Evolutionary conservation across 1,140 invertebrate species (phyloP).

Genomic region (Venustaconcha ellipsiformis): DNA sequence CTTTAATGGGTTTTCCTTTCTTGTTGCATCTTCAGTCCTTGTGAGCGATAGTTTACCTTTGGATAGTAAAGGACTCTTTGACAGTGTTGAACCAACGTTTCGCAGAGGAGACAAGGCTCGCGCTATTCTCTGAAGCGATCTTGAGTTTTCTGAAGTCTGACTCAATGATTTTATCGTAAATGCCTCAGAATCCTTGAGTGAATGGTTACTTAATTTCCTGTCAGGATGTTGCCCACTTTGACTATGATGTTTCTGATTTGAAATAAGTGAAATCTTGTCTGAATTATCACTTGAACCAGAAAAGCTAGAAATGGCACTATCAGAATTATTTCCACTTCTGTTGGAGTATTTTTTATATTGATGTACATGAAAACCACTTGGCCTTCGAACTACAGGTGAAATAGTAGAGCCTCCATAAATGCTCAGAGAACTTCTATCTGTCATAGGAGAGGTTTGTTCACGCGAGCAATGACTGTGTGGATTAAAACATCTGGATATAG

Average conservation of each 20-base stretch:
- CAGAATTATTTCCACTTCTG: slow-evolving; percentile 45
- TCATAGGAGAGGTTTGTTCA: background rate
- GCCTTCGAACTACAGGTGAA: slow-evolving; percentile 28
- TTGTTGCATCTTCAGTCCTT: too few species aligned
- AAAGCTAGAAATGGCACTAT: slow-evolving; percentile 57
- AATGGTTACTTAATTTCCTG: too few species aligned
- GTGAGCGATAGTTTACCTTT: too few species aligned
- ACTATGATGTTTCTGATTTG: slow-evolving; percentile 7
- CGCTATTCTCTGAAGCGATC: slow-evolving; percentile 9
- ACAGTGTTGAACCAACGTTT: too few species aligned
- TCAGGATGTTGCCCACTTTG: background rate
- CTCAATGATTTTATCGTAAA: slow-evolving; percentile 19
- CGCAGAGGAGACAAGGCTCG: too few species aligned
- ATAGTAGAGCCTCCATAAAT: background rate
- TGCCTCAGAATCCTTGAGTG: slow-evolving; percentile 1
- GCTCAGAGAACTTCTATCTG: background rate
- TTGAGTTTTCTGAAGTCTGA: slow-evolving; percentile 17
- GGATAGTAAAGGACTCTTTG: too few species aligned
- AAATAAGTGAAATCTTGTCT: slow-evolving; percentile 30
- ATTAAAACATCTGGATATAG: background rate
- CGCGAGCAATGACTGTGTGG: too few species aligned
- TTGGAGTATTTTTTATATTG: slow-evolving; percentile 5
- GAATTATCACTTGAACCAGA: slow-evolving; percentile 51
- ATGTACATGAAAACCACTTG: background rate
- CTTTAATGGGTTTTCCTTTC: too few species aligned